These are phyloP conservation scores for Trogon surrucura DNA, from an alignment of 2,113 vertebrate species.

Conservation along the genomic window DNA sequence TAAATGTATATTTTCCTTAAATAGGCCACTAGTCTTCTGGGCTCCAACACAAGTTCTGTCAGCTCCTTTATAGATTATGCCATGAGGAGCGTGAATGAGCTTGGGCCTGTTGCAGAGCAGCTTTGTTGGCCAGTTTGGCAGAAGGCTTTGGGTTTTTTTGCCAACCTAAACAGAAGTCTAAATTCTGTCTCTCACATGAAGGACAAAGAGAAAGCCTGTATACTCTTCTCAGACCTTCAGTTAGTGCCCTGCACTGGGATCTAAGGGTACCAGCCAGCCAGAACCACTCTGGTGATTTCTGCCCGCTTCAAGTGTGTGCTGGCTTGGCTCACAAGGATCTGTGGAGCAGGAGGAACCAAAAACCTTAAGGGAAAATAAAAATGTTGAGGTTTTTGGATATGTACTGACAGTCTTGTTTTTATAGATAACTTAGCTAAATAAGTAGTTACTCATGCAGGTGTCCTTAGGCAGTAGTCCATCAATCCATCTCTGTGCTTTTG, in stretches of 20 bases:
- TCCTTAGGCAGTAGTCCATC: neutral
- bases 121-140: conserved; percentile 46
- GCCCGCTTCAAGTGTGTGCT: neutral
- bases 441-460: neutral
- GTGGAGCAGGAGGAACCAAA: neutral
- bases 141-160: neutral
- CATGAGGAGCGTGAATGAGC: conserved; percentile 25
- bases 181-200: conserved; percentile 6
- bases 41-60: conserved; percentile 17
- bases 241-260: neutral
- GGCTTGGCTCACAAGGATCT: neutral
- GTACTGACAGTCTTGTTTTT: neutral
- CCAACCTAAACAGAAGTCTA: conserved; percentile 57
- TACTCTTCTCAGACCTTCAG: neutral
- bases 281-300: neutral
- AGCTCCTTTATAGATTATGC: conserved; percentile 16
- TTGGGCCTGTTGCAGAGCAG: neutral
- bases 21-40: neutral
- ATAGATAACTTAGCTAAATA: fast-evolving
- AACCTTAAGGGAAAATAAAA: neutral
- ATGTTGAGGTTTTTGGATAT: neutral
- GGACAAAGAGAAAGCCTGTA: conserved; percentile 21
- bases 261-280: neutral
- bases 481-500: neutral
- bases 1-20: conserved; percentile 50